Percentiles rank a stretch among this genome's conserved stretches.
These are phyloP conservation scores for Jacana jacana DNA, from an alignment of 2,113 vertebrate genomes.

Conservation along the genomic window DNA sequence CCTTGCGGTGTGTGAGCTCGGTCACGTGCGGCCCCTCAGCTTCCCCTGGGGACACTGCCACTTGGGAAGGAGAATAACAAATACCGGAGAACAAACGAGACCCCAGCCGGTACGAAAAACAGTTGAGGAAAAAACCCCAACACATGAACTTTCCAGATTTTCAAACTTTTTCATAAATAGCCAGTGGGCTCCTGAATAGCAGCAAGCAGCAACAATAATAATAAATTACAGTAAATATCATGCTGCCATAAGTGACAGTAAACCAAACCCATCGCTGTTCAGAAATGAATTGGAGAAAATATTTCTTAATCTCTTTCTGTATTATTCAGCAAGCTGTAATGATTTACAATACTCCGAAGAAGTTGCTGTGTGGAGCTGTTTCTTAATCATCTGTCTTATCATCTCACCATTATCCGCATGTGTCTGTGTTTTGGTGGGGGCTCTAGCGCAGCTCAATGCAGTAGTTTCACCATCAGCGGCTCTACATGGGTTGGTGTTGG, in stretches of 20 bases:
- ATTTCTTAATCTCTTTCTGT: conserved; percentile 58
- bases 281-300: conserved; percentile 53
- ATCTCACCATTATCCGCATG: not conserved
- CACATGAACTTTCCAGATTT: not conserved
- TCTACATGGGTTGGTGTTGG: not conserved
- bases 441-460: not conserved
- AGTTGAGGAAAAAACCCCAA: not conserved
- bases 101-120: not conserved
- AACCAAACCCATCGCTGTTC: conserved; percentile 58
- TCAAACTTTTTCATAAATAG: not conserved
- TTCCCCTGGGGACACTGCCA: not conserved
- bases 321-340: conserved; percentile 19
- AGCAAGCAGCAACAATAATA: not conserved
- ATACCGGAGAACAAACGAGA: not conserved
- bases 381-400: conserved; percentile 11
- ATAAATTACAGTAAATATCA: conserved; percentile 58
- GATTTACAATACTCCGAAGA: conserved; percentile 16
- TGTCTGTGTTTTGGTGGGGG: not conserved
- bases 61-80: not conserved
- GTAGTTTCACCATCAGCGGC: not conserved
- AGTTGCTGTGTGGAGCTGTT: not conserved
- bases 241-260: conserved; percentile 44
- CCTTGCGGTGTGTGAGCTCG: fast-evolving
- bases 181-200: not conserved
- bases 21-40: not conserved